Evolutionary conservation across 2,888 invertebrate species (phyloP).

Genomic region (Ormyrus pomaceus): DNA sequence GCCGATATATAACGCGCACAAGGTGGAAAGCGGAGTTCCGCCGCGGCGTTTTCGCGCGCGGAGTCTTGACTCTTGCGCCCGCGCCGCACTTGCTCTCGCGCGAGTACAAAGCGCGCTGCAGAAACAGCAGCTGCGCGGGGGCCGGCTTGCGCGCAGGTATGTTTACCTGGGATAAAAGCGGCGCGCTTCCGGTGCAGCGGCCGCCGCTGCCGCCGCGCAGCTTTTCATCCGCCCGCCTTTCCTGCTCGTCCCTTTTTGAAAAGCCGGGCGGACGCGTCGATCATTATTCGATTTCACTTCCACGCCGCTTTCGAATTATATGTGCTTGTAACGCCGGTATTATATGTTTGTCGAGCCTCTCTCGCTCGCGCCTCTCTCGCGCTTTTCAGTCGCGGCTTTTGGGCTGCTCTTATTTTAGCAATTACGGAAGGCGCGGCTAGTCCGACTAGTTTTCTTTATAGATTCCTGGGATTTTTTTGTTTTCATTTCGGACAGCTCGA

Average conservation of each 20-base stretch:
- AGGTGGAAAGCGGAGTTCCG: no score
- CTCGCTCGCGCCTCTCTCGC: not conserved
- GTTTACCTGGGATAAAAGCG: conserved; percentile 10
- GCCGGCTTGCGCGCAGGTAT: not conserved
- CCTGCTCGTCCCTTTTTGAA: not conserved
- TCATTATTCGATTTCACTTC: conserved; percentile 13
- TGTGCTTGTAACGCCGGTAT: not conserved
- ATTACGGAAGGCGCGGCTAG: not conserved
- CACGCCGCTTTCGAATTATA: conserved; percentile 10
- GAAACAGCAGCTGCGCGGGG: not conserved
- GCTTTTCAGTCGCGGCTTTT: not conserved
- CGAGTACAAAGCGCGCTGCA: not conserved
- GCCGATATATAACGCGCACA: not conserved
- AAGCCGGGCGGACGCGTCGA: not conserved
- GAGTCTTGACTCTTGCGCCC: no score
- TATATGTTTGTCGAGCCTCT: not conserved
- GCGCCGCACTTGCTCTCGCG: not conserved
- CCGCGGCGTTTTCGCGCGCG: no score
- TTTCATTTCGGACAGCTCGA: not conserved
- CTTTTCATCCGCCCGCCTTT: not conserved
- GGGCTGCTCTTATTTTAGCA: conserved; percentile 4
- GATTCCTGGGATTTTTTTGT: not conserved
- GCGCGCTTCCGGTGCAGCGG: not conserved
- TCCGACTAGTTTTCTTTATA: not conserved
- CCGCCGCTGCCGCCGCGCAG: not conserved